Conservation (phyloP, 2,888 invertebrate genomes). For the Pyrochroa serraticornis region DNA sequence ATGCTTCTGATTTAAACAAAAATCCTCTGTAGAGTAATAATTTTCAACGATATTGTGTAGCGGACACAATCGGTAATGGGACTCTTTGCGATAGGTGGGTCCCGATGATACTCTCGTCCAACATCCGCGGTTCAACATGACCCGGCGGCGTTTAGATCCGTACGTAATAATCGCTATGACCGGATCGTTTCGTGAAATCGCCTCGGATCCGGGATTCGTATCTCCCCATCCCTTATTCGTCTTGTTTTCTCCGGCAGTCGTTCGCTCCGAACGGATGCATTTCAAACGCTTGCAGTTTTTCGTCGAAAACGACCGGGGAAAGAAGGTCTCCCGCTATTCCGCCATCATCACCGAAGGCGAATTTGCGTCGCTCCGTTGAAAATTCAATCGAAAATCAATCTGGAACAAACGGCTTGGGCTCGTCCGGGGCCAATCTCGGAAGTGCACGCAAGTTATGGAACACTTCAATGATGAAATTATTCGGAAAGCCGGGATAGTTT, state of each 20-base stretch:
- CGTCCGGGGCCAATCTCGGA: conserved; percentile 43
- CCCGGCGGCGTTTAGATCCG: too few relatives aligned
- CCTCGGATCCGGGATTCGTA: too few relatives aligned
- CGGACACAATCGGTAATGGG: too few relatives aligned
- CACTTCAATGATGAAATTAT: conserved; percentile 55
- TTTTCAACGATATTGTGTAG: too few relatives aligned
- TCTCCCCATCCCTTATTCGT: conserved; percentile 2
- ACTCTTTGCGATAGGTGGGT: too few relatives aligned
- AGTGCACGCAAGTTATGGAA: conserved; percentile 50
- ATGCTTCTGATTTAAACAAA: too few relatives aligned
- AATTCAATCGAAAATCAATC: conserved; percentile 55
- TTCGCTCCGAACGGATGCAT: conserved; percentile 29
- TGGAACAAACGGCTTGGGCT: conserved; percentile 39
- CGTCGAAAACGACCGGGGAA: conserved; percentile 1
- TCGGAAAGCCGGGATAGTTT: conserved; percentile 50
- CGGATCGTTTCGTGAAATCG: too few relatives aligned
- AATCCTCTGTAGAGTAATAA: too few relatives aligned
- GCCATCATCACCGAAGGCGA: conserved; percentile 25
- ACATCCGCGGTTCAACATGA: too few relatives aligned
- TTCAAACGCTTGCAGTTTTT: conserved; percentile 31
- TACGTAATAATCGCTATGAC: too few relatives aligned
- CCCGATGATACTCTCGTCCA: too few relatives aligned
- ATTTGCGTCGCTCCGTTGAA: conserved; percentile 42
- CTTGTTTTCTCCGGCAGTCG: conserved; percentile 19
- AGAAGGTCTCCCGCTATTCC: conserved; percentile 20